Evolutionary conservation across 2,797 vertebrate genomes (phyloP), one percentile per base, ranked within the genome.

Genomic region (Trachurus trachurus): DNA sequence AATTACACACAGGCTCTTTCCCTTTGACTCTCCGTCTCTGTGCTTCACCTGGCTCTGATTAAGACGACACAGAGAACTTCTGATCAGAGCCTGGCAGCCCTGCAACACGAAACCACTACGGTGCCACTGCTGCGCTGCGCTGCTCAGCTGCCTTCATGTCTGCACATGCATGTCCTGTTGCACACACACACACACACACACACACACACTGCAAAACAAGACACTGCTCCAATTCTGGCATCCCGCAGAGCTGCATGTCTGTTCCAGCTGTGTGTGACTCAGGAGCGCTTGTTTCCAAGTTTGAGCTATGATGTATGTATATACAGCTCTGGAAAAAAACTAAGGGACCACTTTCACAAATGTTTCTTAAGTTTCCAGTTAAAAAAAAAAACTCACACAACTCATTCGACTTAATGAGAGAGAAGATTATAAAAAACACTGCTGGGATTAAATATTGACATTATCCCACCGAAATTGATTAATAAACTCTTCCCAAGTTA

Each of bases 11-110:
- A 71, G 74, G 13, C 80, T 59, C 75, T 62, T 49, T 86, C 68
- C 54, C n/a, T 34, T 76, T 59, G n/a, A 56, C 71, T 54, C 69
- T 44, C 57, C 29, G 19, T 66, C 67, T 78, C 80, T 81, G 58
- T 11, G 63, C 80, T 73, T 90, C 91, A 92, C 90, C 89, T 94
- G 92, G 87, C 72, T 92, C 83, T 67, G 88, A 92, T 94, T 93
- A 93, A 56, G 72, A 80, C 72, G 57, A 80, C 87, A 88, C 71
- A 85, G 81, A 53, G 6, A 76, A 81, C 74, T 74, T 69, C 78
- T 83, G 88, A 91, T 86, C 76, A 84, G 71, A 79, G 88, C 77
- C 81, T 49, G 83, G 79, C 75, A 37, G 26, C 26, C 70, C 87
- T 85, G 78, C 37, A 88, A 66, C 81, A 82, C 37, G 74, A 87